Base-by-base conservation (phyloP, 2,888 invertebrate species). In the Meandrusa payeni region DNA sequence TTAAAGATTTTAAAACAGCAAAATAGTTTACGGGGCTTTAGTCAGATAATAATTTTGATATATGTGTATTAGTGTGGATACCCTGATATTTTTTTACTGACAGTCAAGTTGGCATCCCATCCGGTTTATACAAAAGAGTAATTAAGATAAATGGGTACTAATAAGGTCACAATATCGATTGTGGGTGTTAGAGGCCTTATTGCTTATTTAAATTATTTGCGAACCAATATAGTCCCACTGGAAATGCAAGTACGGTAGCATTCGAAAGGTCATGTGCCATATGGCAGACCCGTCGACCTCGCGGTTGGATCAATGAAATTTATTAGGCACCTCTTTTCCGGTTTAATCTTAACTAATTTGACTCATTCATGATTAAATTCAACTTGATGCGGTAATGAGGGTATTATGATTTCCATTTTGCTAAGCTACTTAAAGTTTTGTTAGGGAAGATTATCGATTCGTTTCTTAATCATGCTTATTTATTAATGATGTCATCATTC, bases 221-320 rank as follows among this genome's bases (percentile, higher is more conserved):
- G 2, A 15, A 17, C 10, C 34, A 9, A 23, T n/a, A 22, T 31
- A 24, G n/a, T 15, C 23, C 23, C 29, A 32, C 15, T 24, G 24
- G 27, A 11, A 11, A 10, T 11, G 24, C 34, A 15, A 10, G 17
- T 39, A 39, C 15, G 23, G 23, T 17, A 17, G 17, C 23, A 5
- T 1, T 24, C 2, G 10, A 23, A 54, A 55, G 55, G 58, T 52
- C 55, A 44, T 17, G 33, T 26, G 40, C 51, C 58, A 55, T 54
- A 55, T 57, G 55, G 55, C 44, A 28, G 15, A 31, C 45, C 37
- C 13, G 39, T 29, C 39, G 52, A 32, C 57, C 57, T 57, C 50
- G 53, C 23, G 19, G 17, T 17, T 10, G 20, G 7, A 44, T 51
- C 47, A 48, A 48, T 41, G 41, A 43, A 43, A 52, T 37, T 38